Conservation (phyloP, 37 sponge, comb jelly and placozoan genomes). For the Axinella damicornis region DNA sequence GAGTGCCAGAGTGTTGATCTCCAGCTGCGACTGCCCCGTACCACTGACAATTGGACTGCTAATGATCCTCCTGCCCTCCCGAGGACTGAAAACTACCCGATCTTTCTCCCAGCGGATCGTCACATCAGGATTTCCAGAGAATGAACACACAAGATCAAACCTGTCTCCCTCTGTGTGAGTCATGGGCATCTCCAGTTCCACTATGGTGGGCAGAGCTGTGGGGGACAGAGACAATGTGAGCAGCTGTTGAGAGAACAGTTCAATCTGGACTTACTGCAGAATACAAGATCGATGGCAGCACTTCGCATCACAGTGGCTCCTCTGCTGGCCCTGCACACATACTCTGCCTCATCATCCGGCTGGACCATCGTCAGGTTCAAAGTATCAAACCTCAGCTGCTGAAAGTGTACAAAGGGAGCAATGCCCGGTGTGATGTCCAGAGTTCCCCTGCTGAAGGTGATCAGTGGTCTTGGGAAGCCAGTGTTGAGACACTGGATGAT, state of each 20-base stretch:
- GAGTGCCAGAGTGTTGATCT: neutral
- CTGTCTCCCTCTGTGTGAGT: conserved; percentile 10
- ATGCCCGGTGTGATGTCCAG: neutral
- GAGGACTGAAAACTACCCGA: neutral
- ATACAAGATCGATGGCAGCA: neutral
- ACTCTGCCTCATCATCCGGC: neutral
- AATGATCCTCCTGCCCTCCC: neutral
- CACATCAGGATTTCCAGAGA: conserved; percentile 21
- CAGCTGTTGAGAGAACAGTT: too few relatives aligned
- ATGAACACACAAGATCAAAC: neutral
- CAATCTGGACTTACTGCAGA: conserved; percentile 23
- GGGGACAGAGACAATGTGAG: neutral
- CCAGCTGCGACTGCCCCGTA: neutral
- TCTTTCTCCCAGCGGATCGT: conserved; percentile 33
- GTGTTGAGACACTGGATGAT: conserved; percentile 32
- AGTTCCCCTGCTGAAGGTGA: neutral
- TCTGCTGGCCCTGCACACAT: neutral
- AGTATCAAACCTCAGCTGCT: neutral
- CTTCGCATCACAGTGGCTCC: too few relatives aligned
- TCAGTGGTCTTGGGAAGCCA: conserved; percentile 40
- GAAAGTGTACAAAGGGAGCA: neutral
- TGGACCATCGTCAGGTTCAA: too few relatives aligned
- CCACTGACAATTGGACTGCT: neutral
- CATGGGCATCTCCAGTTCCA: neutral
- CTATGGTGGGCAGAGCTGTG: conserved; percentile 27